Conservation (phyloP, 2,113 vertebrate genomes). For the Hippoglossus stenolepis region DNA sequence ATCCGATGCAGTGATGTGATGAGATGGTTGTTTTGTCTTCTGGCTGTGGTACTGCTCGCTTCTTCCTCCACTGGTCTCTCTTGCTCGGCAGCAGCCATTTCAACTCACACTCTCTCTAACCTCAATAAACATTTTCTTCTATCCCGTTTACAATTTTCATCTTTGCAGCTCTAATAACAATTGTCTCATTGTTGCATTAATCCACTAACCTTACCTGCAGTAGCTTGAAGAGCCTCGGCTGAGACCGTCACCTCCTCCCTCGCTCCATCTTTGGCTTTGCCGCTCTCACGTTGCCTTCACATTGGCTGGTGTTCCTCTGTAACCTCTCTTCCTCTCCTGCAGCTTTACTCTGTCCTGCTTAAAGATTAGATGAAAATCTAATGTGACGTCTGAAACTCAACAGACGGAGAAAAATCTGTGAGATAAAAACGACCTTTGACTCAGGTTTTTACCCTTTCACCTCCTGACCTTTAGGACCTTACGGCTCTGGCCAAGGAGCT, state of each 20-base stretch:
- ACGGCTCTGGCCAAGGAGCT: constrained; percentile 96
- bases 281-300: constrained; percentile 68
- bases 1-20: neutral
- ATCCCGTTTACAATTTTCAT: constrained; percentile 43
- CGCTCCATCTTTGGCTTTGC: constrained; percentile 46
- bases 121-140: constrained; percentile 26
- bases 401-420: neutral
- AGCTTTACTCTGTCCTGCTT: constrained; percentile 31
- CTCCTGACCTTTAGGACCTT: constrained; percentile 86
- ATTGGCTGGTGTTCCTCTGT: constrained; percentile 59
- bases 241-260: constrained; percentile 9
- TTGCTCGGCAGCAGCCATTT: constrained; percentile 30
- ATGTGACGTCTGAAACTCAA: neutral
- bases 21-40: constrained; percentile 19
- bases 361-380: constrained; percentile 9
- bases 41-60: constrained; percentile 4
- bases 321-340: constrained; percentile 62
- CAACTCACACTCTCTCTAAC: constrained; percentile 47
- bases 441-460: neutral
- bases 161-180: constrained; percentile 54
- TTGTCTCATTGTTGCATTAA: constrained; percentile 47
- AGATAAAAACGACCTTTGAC: neutral
- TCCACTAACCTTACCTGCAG: constrained; percentile 66
- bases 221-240: constrained; percentile 41
- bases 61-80: constrained; percentile 36